Base-by-base conservation (phyloP, 2,113 vertebrate species). In the Psittacula cyanocephala region DNA sequence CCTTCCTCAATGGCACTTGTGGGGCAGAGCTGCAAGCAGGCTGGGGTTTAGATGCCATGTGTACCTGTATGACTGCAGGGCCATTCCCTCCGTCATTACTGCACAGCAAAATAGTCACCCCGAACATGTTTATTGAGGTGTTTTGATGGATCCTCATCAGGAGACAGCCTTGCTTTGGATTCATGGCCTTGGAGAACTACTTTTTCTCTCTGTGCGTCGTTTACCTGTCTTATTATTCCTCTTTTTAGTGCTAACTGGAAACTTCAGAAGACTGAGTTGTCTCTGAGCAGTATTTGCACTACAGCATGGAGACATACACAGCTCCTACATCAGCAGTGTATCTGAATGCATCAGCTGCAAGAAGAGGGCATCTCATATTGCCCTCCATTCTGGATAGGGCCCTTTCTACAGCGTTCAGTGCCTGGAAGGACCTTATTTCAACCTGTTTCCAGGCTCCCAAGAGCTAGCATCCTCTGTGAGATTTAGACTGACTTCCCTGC, bases 401-500 rank as follows among this genome's bases (percentile, higher is more conserved):
- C 28, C 31, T 37, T 85, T 74, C 75, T 70, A 22, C 6, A 23
- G 72, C n/a, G 19, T 16, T 52, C 68, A 43, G 17, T 12, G 3
- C 11, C 72, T 53, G 33, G 11, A 71, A 80, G 39, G 4, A 35
- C 25, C n/a, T 71, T 7, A 6, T 29, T 88, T 49, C 49, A 74
- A 63, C 35, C 47, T 19, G 5, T 29, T 86, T 44, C 44, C 52
- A 86, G 69, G 18, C 53, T 96, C 57, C 50, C 17, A 24, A 69
- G 76, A 67, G 67, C 63, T 81, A 63, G 59, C 69, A 90, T 79
- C 64, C 9, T 9, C 86, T 82, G 39, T 1, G 3, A 96, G 95
- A 97, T 92, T 94, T 95, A 94, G 88, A 80, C 86, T 67, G 72
- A 88, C 88, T 89, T 96, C 84, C 79, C 55, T 83, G 84, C 59